Evolutionary conservation across 1,140 invertebrate species (phyloP).

Genomic region (Solenopsis invicta): DNA sequence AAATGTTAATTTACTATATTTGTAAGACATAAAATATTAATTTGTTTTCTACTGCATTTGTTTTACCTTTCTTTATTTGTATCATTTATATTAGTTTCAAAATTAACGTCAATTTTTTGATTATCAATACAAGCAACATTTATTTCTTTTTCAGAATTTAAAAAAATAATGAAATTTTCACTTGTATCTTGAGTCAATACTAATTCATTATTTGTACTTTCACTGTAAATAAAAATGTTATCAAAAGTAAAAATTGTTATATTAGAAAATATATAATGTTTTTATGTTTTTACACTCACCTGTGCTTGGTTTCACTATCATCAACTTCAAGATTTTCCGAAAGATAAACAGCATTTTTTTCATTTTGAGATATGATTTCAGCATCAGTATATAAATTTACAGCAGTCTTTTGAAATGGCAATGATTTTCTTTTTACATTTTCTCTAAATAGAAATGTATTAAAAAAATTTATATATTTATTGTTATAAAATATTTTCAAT

Average conservation of each 20-base stretch:
- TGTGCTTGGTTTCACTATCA: background rate
- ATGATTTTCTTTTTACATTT: background rate
- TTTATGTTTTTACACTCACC: background rate
- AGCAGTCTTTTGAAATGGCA: background rate
- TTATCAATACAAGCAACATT: background rate
- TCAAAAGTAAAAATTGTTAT: background rate
- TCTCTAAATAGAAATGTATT: background rate
- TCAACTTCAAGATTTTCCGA: background rate
- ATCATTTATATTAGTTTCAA: constrained; percentile 10
- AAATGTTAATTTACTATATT: constrained; percentile 12
- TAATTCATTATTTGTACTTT: background rate
- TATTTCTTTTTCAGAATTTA: constrained; percentile 11
- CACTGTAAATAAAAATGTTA: background rate
- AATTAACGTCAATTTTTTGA: background rate
- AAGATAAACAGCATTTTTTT: background rate
- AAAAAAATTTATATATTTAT: background rate
- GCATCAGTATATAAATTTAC: background rate
- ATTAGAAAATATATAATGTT: background rate
- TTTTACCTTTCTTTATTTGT: constrained; percentile 11
- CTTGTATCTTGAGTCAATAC: background rate
- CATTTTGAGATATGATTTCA: background rate
- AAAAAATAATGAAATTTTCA: constrained; percentile 2
- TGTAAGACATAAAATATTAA: background rate
- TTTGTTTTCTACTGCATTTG: background rate
- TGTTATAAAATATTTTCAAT: background rate